Evolutionary conservation across 2,113 vertebrate genomes (phyloP), one percentile per base, ranked within the genome.

Genomic region (Ramphastos sulfuratus): DNA sequence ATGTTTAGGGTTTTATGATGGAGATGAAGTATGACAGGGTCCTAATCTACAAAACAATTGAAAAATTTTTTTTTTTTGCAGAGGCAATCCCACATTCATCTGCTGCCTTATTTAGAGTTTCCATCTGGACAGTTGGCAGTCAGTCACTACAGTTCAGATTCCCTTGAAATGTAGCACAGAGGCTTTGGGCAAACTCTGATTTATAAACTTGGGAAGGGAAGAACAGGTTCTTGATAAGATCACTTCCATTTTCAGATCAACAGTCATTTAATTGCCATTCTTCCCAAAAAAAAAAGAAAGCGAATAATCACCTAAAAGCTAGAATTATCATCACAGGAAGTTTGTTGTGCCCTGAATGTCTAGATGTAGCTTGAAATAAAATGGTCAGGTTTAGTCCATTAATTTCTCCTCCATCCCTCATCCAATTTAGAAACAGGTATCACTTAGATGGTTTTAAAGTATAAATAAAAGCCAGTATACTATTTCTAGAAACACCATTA

Each of bases 61-160:
- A 89, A 94, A 93, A 90, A 71, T 52, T 1, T 5, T 90, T 59
- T 93, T 93, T 97, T 70, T 94, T 95, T 80, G 27, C 42, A 63
- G 46, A 77, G 86, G 65, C 84, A 92, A 66, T 74, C 78, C 90
- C 64, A 84, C 83, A 44, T 75, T 95, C 76, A 80, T 87, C 69
- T 93, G 66, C 79, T 92, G 73, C 46, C 77, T 89, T 87, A 77
- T 91, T 87, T 93, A 91, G 60, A 58, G 39, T 86, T 96, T 95
- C 92, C 88, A 89, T 94, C 85, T 96, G 91, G 91, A 81, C 85
- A 71, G 78, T 14, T 94, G 91, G 87, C 85, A 94, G 58, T 20
- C 85, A 80, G 64, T 79, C 77, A 14, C 65, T 69, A 30, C 25
- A 59, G 71, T 69, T 92, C 93, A 91, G 63, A 44, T 71, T 82